Conservation (phyloP, 2,888 invertebrate species). For the Andrena flavipes region DNA sequence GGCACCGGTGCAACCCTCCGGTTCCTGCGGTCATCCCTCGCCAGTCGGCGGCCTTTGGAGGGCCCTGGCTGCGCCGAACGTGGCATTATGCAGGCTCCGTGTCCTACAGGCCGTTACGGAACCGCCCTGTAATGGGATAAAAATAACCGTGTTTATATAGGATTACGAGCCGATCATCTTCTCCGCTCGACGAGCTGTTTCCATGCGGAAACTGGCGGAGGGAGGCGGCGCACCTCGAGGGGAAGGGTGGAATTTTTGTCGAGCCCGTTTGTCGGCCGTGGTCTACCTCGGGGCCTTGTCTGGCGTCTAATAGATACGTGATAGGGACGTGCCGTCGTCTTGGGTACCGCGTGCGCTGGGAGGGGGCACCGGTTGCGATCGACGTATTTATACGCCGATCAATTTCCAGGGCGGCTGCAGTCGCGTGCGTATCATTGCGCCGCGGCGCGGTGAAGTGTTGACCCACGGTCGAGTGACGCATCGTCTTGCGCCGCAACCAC, state of each 20-base stretch:
- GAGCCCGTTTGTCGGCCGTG: constrained; percentile 2
- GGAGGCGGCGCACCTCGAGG: constrained; percentile 12
- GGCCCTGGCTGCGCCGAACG: constrained; percentile 51
- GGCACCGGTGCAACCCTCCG: constrained; percentile 68
- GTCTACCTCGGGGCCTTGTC: constrained; percentile 6
- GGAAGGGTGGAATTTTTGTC: constrained; percentile 55
- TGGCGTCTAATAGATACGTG: constrained; percentile 47
- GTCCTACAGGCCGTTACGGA: constrained; percentile 65
- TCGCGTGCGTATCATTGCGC: constrained; percentile 31
- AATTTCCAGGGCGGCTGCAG: constrained; percentile 21
- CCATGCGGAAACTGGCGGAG: constrained; percentile 1
- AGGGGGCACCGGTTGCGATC: neutral
- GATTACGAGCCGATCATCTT: constrained; percentile 73
- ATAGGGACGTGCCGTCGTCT: constrained; percentile 41
- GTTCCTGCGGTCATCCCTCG: constrained; percentile 69
- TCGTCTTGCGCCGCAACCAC: constrained; percentile 5
- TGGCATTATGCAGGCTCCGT: constrained; percentile 65
- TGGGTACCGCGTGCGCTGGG: neutral
- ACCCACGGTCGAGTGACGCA: constrained; percentile 14
- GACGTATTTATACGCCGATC: constrained; percentile 46
- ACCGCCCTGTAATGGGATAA: constrained; percentile 74
- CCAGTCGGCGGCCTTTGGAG: constrained; percentile 63
- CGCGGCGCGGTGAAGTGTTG: constrained; percentile 11
- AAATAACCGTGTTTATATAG: constrained; percentile 78
- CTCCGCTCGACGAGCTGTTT: constrained; percentile 48